Evolutionary conservation across 1,140 invertebrate genomes (phyloP).

Genomic region (Eumeta japonica): DNA sequence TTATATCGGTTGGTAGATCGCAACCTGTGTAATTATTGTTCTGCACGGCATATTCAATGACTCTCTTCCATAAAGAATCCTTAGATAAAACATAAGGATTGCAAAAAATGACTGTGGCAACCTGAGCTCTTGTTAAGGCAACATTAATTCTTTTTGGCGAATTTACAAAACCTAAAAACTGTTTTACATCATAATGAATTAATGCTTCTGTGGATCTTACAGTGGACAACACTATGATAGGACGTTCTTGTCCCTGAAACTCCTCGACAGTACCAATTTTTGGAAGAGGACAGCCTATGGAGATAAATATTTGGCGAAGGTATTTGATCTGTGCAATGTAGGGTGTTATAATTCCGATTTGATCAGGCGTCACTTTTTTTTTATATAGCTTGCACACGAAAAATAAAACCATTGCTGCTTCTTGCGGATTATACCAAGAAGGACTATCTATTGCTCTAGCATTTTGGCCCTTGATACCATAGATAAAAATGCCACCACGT

Average conservation of each 20-base stretch:
- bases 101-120: constrained; percentile 77
- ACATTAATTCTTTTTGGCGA: constrained; percentile 83
- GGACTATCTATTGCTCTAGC: constrained; percentile 72
- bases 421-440: constrained; percentile 87
- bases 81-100: constrained; percentile 73
- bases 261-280: constrained; percentile 94
- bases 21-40: constrained; percentile 68
- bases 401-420: constrained; percentile 70
- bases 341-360: constrained; percentile 92
- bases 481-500: constrained; percentile 75
- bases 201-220: constrained; percentile 66
- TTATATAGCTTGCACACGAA: constrained; percentile 65
- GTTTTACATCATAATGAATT: constrained; percentile 56
- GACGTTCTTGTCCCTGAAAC: constrained; percentile 91
- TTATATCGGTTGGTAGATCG: constrained; percentile 47
- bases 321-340: constrained; percentile 86
- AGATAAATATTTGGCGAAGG: constrained; percentile 67
- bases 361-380: constrained; percentile 61
- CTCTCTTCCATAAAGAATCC: constrained; percentile 71
- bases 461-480: constrained; percentile 79
- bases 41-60: constrained; percentile 66
- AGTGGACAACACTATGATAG: constrained; percentile 83
- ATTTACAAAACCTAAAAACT: constrained; percentile 73
- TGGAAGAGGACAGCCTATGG: constrained; percentile 65
- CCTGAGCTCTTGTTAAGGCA: constrained; percentile 78